Base-by-base conservation (phyloP, 2,113 vertebrate genomes). In the Natator depressus region DNA sequence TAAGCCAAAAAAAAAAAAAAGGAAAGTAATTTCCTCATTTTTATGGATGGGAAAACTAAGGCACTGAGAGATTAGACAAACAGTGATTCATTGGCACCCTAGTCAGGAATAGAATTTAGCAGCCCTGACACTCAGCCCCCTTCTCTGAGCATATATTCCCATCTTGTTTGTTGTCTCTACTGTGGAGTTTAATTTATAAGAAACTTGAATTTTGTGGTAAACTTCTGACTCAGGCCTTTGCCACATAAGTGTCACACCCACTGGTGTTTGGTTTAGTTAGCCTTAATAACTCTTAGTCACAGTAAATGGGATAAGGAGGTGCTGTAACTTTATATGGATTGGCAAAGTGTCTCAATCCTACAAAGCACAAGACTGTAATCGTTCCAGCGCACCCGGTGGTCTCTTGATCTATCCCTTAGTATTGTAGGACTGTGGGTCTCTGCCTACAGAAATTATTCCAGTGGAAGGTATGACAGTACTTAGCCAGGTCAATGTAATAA, bases 191-290 rank as follows among this genome's bases (percentile, higher is more conserved):
- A 93, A 94, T 94, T 83, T 19, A 96, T 93, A 92, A 91, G 92
- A 94, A 96, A 81, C 82, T 93, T 5, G n/a, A 92, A 50, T 75
- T 94, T 89, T 94, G 94, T 87, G 95, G 96, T 55, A 95, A 92
- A 83, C 76, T 5, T 91, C 79, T 96, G 97, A 97, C 90, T 96
- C 96, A 96, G 96, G 57, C 72, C n/a, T 59, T 97, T 91, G 94
- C 97, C 96, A 91, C 93, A 95, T 0, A 1, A 59, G 85, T 92
- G 88, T 91, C 96, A 95, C 96, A 96, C 96, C 95, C 96, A 92
- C 96, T 92, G 79, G 72, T 93, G 17, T 93, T 97, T 62, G 89
- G 90, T 95, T 96, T 96, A 83, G 87, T 91, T 88, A 79, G 35
- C 80, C 53, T 88, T 92, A 93, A 91, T 91, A 93, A 69, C 93